Evolutionary conservation across 2,113 vertebrate species (phyloP).

Genomic region (Larimichthys polyactis): DNA sequence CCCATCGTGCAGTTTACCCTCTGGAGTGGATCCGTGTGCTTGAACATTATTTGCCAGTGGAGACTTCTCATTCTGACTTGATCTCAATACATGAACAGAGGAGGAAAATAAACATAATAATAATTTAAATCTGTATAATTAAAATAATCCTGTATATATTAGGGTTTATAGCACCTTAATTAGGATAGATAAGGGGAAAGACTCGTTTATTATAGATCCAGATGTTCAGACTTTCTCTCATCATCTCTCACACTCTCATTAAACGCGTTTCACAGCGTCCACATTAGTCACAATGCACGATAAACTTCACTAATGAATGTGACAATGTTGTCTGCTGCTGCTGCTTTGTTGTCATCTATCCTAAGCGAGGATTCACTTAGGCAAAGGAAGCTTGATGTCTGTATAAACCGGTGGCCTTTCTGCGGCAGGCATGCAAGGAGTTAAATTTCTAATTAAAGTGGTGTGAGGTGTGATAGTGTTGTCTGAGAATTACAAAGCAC

Average conservation of each 20-base stretch:
- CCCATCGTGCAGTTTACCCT: conserved; percentile 13
- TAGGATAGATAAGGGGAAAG: not conserved
- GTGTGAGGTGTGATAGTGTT: conserved; percentile 50
- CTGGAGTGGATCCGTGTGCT: not conserved
- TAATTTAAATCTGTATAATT: not conserved
- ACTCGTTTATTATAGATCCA: not conserved
- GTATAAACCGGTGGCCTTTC: conserved; percentile 8
- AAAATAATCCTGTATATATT: not conserved
- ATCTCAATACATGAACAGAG: not conserved
- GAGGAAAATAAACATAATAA: not conserved
- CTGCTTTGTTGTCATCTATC: not conserved
- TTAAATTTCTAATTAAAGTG: conserved; percentile 66
- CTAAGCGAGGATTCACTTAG: not conserved
- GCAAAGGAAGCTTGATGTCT: conserved; percentile 31
- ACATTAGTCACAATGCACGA: conserved; percentile 9
- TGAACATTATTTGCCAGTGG: not conserved
- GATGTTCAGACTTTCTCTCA: not conserved
- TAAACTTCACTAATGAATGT: conserved; percentile 16
- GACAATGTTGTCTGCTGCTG: not conserved
- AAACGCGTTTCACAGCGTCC: not conserved
- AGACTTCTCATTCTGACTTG: not conserved
- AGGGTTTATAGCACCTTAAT: not conserved
- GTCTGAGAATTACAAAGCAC: conserved; percentile 58
- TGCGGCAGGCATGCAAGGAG: conserved; percentile 15
- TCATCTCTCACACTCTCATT: not conserved